Base-by-base conservation (phyloP, 2,113 vertebrate species). In the Otus sunia region DNA sequence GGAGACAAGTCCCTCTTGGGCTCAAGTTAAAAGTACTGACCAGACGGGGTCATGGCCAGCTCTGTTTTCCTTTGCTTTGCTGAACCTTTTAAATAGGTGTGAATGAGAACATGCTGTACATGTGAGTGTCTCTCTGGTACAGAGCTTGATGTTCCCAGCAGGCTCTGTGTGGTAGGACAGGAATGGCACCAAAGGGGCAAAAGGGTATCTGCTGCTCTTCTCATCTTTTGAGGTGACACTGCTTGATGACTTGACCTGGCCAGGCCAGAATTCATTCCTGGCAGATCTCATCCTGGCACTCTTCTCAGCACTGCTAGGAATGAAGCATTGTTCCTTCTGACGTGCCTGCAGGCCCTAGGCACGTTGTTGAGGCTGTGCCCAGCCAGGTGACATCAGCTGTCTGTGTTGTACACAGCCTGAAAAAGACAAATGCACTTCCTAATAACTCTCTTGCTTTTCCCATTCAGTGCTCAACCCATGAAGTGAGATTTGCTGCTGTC, bases 301-400 rank as follows among this genome's bases (percentile, higher is more conserved):
- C 37, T 43, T 53, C 45, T 34, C n/a, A 25, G 36, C 30, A 7
- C 34, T 30, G 25, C 50, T 66, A 11, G 59, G 59, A 73, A 32
- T 11, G 34, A 25, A 23, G 47, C 7, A 27, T 45, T 1, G 3
- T 6, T 47, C 34, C 47, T 71, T 32, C 49, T 3, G 4, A 53
- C 34, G 39, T 41, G 29, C 39, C 76, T 4, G 20, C 23, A 6
- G 29, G 23, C 45, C 30, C 37, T 27, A 5, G 30, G 36, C 45
- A 19, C 4, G 0, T 12, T 23, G 26, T 6, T 1, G 2, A 21
- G 62, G 55, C 47, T 74, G 15, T 29, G 52, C 41, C 36, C 15
- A 36, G 36, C 53, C 32, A 10, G 26, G 3, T 58, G 49, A 18
- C 23, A 10, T 15, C 14, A 16, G 45, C 34, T 3, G 2, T 14